Evolutionary conservation across 2,113 vertebrate genomes (phyloP).

Genomic region (Aramus guarauna): DNA sequence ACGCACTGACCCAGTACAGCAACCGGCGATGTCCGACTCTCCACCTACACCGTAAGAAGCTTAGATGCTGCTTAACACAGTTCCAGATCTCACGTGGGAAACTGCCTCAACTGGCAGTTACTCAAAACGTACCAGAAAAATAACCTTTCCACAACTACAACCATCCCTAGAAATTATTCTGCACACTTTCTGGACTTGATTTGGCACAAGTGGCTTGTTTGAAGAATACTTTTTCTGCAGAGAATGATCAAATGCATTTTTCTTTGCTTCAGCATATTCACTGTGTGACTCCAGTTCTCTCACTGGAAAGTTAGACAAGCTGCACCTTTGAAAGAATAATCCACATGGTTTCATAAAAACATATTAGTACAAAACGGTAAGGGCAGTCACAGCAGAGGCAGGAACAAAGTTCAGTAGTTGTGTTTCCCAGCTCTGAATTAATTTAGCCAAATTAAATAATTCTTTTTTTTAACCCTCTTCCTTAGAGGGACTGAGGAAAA

Average conservation of each 20-base stretch:
- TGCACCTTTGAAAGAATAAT: background rate
- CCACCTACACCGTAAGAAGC: background rate
- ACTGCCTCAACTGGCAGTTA: background rate
- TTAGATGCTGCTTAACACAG: background rate
- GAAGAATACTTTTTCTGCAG: background rate
- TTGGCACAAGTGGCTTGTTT: background rate
- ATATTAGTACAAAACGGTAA: background rate
- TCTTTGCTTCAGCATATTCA: background rate
- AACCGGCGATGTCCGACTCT: background rate
- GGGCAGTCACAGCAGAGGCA: background rate
- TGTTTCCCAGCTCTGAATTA: background rate
- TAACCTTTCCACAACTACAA: background rate
- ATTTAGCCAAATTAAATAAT: background rate
- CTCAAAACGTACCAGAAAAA: background rate
- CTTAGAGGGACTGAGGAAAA: background rate
- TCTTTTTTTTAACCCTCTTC: background rate
- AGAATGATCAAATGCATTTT: background rate
- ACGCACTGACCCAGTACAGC: rapidly evolving
- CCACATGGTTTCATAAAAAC: background rate
- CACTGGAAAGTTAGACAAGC: background rate
- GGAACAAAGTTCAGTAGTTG: background rate
- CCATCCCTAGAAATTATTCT: background rate
- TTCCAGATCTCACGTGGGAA: background rate
- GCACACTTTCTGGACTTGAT: background rate
- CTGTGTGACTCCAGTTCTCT: background rate